These are phyloP conservation scores for Chondrosia reniformis DNA, from an alignment of 37 sponge, comb jelly and placozoan genomes.

Conservation along the genomic window DNA sequence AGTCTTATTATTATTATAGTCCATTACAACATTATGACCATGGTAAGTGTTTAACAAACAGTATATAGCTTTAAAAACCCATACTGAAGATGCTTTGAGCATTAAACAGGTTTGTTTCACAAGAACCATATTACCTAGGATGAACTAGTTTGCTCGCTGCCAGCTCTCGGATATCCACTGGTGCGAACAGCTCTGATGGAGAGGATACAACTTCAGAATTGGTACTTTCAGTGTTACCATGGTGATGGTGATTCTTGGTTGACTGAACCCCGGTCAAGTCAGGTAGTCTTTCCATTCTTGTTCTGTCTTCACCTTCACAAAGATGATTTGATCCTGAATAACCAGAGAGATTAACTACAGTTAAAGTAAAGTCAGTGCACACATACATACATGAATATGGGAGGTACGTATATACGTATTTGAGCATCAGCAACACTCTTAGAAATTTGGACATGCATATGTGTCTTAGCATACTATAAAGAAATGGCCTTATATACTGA, in stretches of 20 bases:
- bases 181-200: constrained; percentile 8
- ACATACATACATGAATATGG: too few relatives aligned
- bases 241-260: too few relatives aligned
- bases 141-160: not conserved
- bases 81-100: too few relatives aligned
- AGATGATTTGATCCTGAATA: not conserved
- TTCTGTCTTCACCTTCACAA: not conserved
- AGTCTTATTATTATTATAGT: too few relatives aligned
- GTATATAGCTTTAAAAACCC: too few relatives aligned
- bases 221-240: not conserved
- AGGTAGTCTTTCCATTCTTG: too few relatives aligned
- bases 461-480: not conserved
- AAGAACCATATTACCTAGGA: too few relatives aligned
- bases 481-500: not conserved
- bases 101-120: too few relatives aligned
- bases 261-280: too few relatives aligned
- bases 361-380: too few relatives aligned
- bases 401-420: not conserved
- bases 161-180: constrained; percentile 6
- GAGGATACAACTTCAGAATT: constrained; percentile 3
- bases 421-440: not conserved
- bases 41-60: too few relatives aligned
- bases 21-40: too few relatives aligned
- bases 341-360: not conserved
- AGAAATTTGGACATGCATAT: not conserved